Evolutionary conservation across 2,113 vertebrate species (phyloP).

Genomic region (Emydocephalus ijimae): DNA sequence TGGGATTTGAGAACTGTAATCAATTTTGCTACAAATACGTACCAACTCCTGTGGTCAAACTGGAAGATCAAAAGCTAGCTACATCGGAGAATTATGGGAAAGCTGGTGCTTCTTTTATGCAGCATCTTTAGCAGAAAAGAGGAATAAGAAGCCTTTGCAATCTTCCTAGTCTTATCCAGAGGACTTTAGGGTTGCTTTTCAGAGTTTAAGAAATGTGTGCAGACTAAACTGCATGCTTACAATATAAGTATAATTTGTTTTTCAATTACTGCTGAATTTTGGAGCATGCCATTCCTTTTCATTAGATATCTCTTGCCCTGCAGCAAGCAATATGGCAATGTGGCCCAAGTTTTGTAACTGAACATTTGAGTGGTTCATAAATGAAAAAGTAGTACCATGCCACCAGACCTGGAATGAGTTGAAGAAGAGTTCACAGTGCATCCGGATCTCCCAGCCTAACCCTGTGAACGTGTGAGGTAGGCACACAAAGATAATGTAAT

Average conservation of each 20-base stretch:
- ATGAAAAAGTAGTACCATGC: not conserved
- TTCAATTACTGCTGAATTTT: not conserved
- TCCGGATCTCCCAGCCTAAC: slow-evolving; percentile 82
- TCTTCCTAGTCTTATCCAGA: not conserved
- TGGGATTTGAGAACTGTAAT: not conserved
- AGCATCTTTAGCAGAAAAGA: not conserved
- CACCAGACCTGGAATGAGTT: slow-evolving; percentile 86
- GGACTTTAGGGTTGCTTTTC: not conserved
- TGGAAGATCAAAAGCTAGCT: not conserved
- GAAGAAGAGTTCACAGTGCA: slow-evolving; percentile 92
- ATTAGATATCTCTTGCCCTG: not conserved
- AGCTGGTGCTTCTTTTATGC: not conserved
- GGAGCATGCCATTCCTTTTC: not conserved
- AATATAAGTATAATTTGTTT: not conserved
- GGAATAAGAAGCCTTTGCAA: not conserved
- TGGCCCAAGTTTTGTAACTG: not conserved
- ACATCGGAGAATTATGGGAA: not conserved
- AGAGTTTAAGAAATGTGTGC: not conserved
- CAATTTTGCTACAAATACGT: not conserved
- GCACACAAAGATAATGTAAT: slow-evolving; percentile 86
- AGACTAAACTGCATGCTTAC: not conserved
- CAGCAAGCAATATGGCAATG: not conserved
- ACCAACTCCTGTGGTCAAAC: not conserved
- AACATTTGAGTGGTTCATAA: not conserved
- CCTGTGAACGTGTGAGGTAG: slow-evolving; percentile 81